phyloP scores from a whole-genome alignment of 2,888 invertebrate species.

The Microctonus aethiopoides region DNA sequence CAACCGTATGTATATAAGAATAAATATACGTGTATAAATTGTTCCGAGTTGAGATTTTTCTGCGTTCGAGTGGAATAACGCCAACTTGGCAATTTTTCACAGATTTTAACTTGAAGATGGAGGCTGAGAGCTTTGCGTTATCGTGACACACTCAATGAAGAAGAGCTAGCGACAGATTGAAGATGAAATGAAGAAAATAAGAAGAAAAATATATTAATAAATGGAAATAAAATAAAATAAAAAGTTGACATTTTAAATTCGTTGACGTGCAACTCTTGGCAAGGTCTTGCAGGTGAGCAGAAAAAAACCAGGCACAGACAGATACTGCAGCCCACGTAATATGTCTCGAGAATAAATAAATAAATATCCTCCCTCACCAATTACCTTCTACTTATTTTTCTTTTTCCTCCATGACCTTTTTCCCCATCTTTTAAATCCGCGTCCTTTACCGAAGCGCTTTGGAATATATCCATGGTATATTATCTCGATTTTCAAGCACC shows the following conservation, averaged over 20 bases:
- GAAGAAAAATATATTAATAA: neutral
- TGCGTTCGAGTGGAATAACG: conserved; percentile 28
- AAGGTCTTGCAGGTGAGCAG: conserved; percentile 10
- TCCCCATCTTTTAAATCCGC: neutral
- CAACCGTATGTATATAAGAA: too few species aligned
- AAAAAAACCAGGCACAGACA: conserved; percentile 4
- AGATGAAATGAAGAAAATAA: neutral
- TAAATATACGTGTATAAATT: conserved; percentile 25
- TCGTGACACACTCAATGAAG: too few species aligned
- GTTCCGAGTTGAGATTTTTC: conserved; percentile 25
- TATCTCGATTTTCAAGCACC: conserved; percentile 22
- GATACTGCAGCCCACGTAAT: conserved; percentile 1
- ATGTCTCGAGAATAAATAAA: conserved; percentile 14
- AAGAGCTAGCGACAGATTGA: neutral
- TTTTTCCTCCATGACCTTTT: neutral
- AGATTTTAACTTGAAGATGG: conserved; percentile 19
- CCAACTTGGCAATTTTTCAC: conserved; percentile 34
- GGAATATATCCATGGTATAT: conserved; percentile 21
- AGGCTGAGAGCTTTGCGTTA: too few species aligned
- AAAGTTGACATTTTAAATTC: neutral
- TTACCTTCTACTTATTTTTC: conserved; percentile 12
- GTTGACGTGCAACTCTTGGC: conserved; percentile 19
- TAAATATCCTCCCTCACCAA: conserved; percentile 14
- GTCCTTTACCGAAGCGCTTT: conserved; percentile 23
- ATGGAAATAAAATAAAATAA: neutral